A percentile compares a stretch with the other conserved stretches of the same genome.
phyloP scores from a whole-genome alignment of 2,113 vertebrate species.

The Ondatra zibethicus region DNA sequence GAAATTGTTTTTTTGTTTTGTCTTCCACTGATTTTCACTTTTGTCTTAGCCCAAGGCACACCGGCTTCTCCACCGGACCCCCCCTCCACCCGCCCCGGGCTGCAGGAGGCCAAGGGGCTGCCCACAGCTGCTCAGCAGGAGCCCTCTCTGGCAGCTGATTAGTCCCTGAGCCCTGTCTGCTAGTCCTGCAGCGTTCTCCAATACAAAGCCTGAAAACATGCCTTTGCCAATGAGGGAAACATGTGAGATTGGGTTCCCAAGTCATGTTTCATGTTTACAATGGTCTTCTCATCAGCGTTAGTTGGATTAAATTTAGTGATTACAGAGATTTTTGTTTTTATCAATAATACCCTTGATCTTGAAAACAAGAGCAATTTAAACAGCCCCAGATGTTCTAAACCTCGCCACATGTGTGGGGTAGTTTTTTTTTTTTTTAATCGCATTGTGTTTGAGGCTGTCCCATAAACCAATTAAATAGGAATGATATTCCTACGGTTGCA shows the following conservation, averaged over 20 bases:
- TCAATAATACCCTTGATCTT: constrained; percentile 88
- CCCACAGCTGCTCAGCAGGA: background rate
- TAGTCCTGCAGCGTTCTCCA: constrained; percentile 45
- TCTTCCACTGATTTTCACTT: background rate
- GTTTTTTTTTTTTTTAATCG: constrained; percentile 71
- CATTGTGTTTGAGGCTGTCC: constrained; percentile 84
- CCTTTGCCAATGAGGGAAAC: constrained; percentile 68
- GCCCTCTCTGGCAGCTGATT: constrained; percentile 40
- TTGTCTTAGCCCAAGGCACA: background rate
- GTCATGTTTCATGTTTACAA: constrained; percentile 83
- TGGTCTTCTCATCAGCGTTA: constrained; percentile 83
- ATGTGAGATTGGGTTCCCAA: constrained; percentile 79
- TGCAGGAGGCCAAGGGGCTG: background rate
- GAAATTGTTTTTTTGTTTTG: background rate
- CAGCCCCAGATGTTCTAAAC: constrained; percentile 87
- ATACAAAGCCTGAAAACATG: constrained; percentile 67
- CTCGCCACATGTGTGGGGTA: constrained; percentile 86
- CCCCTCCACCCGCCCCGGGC: background rate
- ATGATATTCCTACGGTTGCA: constrained; percentile 79
- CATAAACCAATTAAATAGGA: constrained; percentile 86
- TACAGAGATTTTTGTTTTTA: constrained; percentile 87
- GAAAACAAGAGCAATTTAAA: constrained; percentile 86
- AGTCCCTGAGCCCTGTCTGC: constrained; percentile 17
- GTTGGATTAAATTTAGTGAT: constrained; percentile 88
- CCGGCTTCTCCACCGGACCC: background rate